phyloP scores from a whole-genome alignment of 2,797 vertebrate species.

The Enteromius treurensis region DNA sequence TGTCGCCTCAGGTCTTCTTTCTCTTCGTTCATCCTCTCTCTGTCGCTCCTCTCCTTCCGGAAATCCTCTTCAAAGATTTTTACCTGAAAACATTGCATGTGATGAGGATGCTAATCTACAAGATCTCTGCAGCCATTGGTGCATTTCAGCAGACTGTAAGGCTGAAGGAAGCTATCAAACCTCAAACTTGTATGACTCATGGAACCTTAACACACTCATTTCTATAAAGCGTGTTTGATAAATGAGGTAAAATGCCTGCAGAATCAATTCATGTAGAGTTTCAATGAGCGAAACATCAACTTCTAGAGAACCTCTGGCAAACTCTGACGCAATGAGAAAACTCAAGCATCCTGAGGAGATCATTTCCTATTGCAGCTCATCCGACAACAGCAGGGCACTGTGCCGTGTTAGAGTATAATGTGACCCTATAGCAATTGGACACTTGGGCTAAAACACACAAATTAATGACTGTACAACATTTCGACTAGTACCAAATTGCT shows the following conservation, averaged over 20 bases:
- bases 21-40: conserved; percentile 98
- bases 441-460: not conserved
- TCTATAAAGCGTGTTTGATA: conserved; percentile 20
- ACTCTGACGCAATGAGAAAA: conserved; percentile 2
- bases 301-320: not conserved
- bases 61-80: conserved; percentile 99
- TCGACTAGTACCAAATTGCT: not conserved
- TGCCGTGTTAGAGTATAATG: not conserved
- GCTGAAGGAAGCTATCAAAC: conserved; percentile 1
- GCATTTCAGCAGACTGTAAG: not conserved
- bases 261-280: not conserved
- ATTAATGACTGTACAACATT: not conserved
- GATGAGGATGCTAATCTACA: conserved; percentile 23
- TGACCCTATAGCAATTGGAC: not conserved
- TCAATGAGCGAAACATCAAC: conserved; percentile 16
- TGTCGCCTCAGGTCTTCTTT: conserved; percentile 95
- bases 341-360: not conserved
- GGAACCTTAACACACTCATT: conserved; percentile 17
- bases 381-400: not conserved
- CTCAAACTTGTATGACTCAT: conserved; percentile 21
- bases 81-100: conserved; percentile 78
- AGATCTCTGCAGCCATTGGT: conserved; percentile 8
- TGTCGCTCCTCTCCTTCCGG: conserved; percentile 92
- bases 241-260: conserved; percentile 15
- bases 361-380: not conserved